Conservation (phyloP, 1,140 invertebrate genomes). For the Drosophila funebris region DNA sequence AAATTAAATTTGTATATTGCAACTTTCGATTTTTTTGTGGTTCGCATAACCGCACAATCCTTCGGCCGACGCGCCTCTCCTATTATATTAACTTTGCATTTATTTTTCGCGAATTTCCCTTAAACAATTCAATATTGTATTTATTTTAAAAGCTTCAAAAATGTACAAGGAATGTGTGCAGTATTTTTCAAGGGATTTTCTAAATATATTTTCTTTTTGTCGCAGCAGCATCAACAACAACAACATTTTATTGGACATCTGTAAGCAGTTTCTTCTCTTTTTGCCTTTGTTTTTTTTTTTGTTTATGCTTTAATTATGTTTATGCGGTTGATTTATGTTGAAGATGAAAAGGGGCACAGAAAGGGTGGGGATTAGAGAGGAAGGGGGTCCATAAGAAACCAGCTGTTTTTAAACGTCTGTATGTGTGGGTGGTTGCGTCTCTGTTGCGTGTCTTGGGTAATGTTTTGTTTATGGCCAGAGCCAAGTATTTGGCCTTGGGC, state of each 20-base stretch:
- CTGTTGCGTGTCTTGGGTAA: slow-evolving; percentile 24
- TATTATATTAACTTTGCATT: slow-evolving; percentile 42
- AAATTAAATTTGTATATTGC: slow-evolving; percentile 55
- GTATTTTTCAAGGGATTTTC: slow-evolving; percentile 43
- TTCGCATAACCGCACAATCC: background rate
- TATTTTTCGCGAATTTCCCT: slow-evolving; percentile 16
- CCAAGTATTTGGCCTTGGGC: slow-evolving; percentile 19
- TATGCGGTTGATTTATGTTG: slow-evolving; percentile 70
- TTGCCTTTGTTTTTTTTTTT: slow-evolving; percentile 32
- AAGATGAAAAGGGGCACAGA: slow-evolving; percentile 37
- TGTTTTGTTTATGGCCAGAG: slow-evolving; percentile 17
- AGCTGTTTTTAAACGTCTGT: slow-evolving; percentile 18
- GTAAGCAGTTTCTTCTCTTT: slow-evolving; percentile 58
- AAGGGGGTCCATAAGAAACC: slow-evolving; percentile 31
- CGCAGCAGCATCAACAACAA: background rate
- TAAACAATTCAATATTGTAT: background rate
- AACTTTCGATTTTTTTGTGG: slow-evolving; percentile 13
- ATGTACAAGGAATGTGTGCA: background rate
- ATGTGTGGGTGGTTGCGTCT: background rate
- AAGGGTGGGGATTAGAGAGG: too few relatives aligned
- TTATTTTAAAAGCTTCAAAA: background rate
- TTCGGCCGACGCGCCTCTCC: background rate
- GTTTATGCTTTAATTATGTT: slow-evolving; percentile 80
- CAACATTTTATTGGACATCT: slow-evolving; percentile 56
- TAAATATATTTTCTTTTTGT: slow-evolving; percentile 27